Evolutionary conservation across 2,113 vertebrate species (phyloP), one percentile per base, ranked within the genome.

Genomic region (Poeciliopsis prolifica): DNA sequence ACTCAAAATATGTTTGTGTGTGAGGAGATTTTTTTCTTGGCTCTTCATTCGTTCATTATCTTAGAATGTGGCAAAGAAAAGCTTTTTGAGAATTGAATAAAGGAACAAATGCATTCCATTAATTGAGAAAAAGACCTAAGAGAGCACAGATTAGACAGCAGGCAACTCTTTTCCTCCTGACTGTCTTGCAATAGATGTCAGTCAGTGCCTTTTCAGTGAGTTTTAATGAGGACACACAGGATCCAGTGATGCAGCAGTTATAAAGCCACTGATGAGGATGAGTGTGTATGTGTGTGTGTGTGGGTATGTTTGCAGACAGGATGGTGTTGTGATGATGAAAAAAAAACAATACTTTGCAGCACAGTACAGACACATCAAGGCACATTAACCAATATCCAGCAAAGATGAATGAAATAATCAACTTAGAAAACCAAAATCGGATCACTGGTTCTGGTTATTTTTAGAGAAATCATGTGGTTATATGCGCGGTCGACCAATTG

Each of bases 221-320:
- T 66, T 79, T 80, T 91, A 91, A 89, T 89, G 80, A 87, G 81
- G 79, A 37, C 63, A 71, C 74, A 77, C 26, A 44, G 64, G 44
- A 64, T 67, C 79, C 80, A 68, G 85, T 9, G 75, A 80, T 61
- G 83, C 88, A 79, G 86, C 79, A 87, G 79, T 66, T 63, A 84
- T 81, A 60, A 70, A 79, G 74, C 86, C 82, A 75, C 14, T 48
- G 76, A 73, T 71, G 66, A 62, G 75, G 51, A 61, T 31, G 4
- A 4, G 40, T 14, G 40, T 1, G 40, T 14, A 13, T 42, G 12
- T 14, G 24, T 40, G 24, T 29, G 29, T 29, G 29, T 29, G 40
- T 42, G 12, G 1, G 30, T 31, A 31, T 70, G 77, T 80, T 17
- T 65, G 74, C 35, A 37, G 35, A 12, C 11, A 58, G 68, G 69